Evolutionary conservation across 2,797 vertebrate species (phyloP).

Genomic region (Parauchenoglanis ngamensis): DNA sequence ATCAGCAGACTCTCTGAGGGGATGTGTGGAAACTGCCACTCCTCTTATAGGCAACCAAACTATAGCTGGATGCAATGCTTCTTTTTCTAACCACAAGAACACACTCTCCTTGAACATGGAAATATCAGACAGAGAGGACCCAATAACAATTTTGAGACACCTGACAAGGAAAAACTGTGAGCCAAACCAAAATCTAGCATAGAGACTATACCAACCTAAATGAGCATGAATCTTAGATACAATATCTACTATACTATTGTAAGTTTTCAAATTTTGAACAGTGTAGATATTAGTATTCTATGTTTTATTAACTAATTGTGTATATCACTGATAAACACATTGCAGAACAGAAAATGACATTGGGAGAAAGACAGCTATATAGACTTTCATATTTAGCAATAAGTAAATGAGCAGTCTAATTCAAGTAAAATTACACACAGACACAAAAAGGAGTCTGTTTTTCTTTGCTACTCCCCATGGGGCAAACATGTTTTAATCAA

Average conservation of each 20-base stretch:
- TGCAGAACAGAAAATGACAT: neutral
- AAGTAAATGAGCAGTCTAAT: neutral
- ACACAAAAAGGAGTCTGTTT: constrained; percentile 18
- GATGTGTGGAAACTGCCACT: constrained; percentile 6
- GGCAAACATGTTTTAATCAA: constrained; percentile 49
- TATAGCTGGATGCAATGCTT: constrained; percentile 40
- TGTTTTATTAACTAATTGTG: neutral
- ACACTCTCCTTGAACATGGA: constrained; percentile 40
- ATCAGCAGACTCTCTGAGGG: constrained; percentile 33
- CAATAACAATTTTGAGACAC: constrained; percentile 19
- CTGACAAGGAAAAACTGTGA: neutral
- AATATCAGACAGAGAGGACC: constrained; percentile 22
- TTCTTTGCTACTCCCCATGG: constrained; percentile 32
- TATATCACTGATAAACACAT: neutral
- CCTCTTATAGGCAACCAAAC: constrained; percentile 31
- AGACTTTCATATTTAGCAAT: constrained; percentile 5
- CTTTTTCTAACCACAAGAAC: constrained; percentile 44
- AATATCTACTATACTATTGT: no score
- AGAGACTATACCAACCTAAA: neutral
- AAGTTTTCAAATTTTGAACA: neutral
- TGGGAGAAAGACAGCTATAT: neutral
- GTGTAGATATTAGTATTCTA: neutral
- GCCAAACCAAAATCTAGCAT: neutral
- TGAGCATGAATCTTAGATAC: neutral
- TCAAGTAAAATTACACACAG: constrained; percentile 6